A percentile compares a stretch with the other conserved stretches of the same genome.
These are phyloP conservation scores for Coptodon bakossiorum DNA, from an alignment of 2,113 vertebrate genomes.

Conservation along the genomic window DNA sequence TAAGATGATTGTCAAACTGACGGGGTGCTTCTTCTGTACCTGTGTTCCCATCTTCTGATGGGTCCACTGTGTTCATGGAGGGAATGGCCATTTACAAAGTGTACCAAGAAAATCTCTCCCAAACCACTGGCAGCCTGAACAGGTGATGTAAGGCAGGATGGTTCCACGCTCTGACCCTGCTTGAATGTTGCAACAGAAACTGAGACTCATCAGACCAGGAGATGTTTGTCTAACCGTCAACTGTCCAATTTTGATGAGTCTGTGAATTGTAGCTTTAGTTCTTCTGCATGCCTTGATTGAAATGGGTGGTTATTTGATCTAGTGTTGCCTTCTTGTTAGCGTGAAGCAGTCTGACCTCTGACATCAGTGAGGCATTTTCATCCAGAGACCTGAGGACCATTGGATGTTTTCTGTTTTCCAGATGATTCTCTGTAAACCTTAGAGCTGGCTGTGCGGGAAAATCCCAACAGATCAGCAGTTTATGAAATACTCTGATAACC, in stretches of 20 bases:
- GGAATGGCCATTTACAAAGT: no score
- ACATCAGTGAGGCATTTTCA: fast-evolving
- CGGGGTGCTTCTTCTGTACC: background rate
- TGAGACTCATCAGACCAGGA: background rate
- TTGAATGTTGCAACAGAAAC: background rate
- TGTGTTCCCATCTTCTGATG: fast-evolving
- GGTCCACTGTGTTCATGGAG: background rate
- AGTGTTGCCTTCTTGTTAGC: background rate
- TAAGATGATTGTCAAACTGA: background rate
- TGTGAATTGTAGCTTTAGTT: background rate
- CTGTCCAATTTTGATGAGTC: background rate
- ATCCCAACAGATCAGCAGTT: background rate
- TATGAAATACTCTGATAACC: background rate
- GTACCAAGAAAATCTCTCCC: background rate
- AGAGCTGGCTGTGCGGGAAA: fast-evolving
- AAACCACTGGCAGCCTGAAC: background rate
- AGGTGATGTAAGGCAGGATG: background rate
- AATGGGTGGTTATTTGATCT: background rate
- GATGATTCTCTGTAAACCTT: background rate
- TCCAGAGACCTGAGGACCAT: fast-evolving
- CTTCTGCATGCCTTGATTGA: background rate
- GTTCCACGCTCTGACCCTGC: background rate
- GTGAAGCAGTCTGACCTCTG: background rate
- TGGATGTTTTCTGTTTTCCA: background rate
- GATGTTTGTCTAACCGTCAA: fast-evolving